These are phyloP conservation scores for Calephelis nemesis DNA, from an alignment of 1,140 invertebrate species.

Conservation along the genomic window DNA sequence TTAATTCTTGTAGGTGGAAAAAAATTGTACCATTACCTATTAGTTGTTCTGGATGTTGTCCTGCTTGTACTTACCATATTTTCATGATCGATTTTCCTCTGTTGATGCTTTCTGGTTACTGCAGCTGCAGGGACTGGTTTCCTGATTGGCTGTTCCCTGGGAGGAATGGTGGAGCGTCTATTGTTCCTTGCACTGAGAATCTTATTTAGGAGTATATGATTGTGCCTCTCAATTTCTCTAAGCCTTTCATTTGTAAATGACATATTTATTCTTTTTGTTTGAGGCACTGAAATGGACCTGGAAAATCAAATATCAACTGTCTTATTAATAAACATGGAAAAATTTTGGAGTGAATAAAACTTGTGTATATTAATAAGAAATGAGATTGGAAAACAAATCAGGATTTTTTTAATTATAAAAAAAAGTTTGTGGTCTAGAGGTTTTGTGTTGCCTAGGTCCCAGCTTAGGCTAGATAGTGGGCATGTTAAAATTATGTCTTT, in stretches of 20 bases:
- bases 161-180: constrained; percentile 52
- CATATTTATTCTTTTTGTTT: constrained; percentile 68
- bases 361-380: no score
- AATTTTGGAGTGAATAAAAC: no score
- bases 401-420: no score
- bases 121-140: constrained; percentile 54
- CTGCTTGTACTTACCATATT: constrained; percentile 58
- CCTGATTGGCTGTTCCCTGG: constrained; percentile 33
- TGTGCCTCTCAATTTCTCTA: constrained; percentile 72
- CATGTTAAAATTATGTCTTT: no score
- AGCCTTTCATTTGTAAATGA: constrained; percentile 74
- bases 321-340: no score
- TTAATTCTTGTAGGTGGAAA: no score
- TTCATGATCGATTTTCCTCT: constrained; percentile 68
- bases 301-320: constrained; percentile 19
- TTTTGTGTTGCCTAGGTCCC: no score
- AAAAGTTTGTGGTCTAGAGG: no score
- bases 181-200: constrained; percentile 62
- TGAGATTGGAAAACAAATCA: no score
- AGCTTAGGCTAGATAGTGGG: no score
- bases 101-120: constrained; percentile 55
- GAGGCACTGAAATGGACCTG: constrained; percentile 55
- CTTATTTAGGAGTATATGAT: constrained; percentile 72
- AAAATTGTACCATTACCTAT: no score
- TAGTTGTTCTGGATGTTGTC: background rate